Base-by-base conservation (phyloP, 2,888 invertebrate genomes). In the Odontocolon sp. region DNA sequence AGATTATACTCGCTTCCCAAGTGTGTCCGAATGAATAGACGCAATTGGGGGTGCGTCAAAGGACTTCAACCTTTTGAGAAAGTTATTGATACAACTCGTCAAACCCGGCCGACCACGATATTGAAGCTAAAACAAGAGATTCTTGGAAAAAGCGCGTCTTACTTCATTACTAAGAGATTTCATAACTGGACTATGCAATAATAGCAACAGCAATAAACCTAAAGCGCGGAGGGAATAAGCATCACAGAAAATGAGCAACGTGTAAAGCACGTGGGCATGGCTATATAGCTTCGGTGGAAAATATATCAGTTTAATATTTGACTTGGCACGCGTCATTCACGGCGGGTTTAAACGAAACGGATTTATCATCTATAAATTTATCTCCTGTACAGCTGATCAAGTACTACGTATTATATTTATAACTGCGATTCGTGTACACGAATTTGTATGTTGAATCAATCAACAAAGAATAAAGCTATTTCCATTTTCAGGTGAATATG, bases 291-390 rank as follows among this genome's bases (percentile, higher is more conserved):
- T 31, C 52, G 52, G 52, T 52, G 26, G 26, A 52, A 52, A 28
- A 5, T 42, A 52, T 28, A 16, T 14, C 14, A 31, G 31, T 14
- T 23, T 21, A 66, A 57, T 47, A 54, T 52, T 59, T 38, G 38
- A 40, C 16, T 63, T 57, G 67, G 36, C 76, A 71, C 56, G 76
- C 16, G 56, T 68, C 26, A 63, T 21, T 57, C 71, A 26, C 67
- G n/a, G 63, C 68, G 76, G 26, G 31, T 42, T 54, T n/a, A 28
- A 67, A 26, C 18, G 6, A 28, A 67, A 56, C 36, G 59, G 6
- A 57, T 57, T 75, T 69, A 69, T 69, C 63, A 16, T 38, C 14
- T 33, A 64, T 36, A 52, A 50, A 50, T 66, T 54, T 42, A 54
- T 52, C 40, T 9, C n/a, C 31, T 33, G 33, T 16, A 18, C 42